A percentile compares a stretch with the other conserved stretches of the same genome.
These are phyloP conservation scores for Drosophila quinaria DNA, from an alignment of 2,888 invertebrate genomes.

Conservation along the genomic window DNA sequence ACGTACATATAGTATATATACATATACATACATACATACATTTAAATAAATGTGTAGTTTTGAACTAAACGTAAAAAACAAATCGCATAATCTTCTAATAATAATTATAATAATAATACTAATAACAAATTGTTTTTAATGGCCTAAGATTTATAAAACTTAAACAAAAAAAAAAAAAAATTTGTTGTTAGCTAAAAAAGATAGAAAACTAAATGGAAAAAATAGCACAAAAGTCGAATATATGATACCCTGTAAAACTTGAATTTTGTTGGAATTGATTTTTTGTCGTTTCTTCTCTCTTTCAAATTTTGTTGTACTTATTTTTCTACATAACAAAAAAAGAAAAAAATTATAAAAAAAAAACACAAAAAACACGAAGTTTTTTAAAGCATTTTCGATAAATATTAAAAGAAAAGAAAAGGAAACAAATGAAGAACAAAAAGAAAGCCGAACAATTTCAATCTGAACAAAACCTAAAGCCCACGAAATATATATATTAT, in stretches of 20 bases:
- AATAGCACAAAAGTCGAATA: conserved; percentile 47
- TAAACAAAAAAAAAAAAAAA: conserved; percentile 13
- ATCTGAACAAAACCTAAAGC: conserved; percentile 76
- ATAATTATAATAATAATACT: conserved; percentile 32
- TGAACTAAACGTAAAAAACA: conserved; percentile 49
- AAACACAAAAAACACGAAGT: conserved; percentile 37
- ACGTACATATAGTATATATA: conserved; percentile 8
- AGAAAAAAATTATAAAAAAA: conserved; percentile 7
- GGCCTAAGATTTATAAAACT: conserved; percentile 44
- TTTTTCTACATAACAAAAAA: conserved; percentile 45
- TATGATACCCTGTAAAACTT: conserved; percentile 28
- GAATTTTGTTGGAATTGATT: conserved; percentile 57
- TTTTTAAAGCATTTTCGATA: conserved; percentile 78
- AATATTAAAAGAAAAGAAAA: conserved; percentile 57
- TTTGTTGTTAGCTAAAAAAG: conserved; percentile 57
- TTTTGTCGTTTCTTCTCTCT: conserved; percentile 22
- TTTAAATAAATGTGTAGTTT: conserved; percentile 67
- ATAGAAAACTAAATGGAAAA: conserved; percentile 7
- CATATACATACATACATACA: conserved; percentile 45
- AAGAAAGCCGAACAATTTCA: conserved; percentile 75
- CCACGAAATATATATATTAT: conserved; percentile 66
- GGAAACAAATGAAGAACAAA: not conserved
- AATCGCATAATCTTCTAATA: conserved; percentile 54
- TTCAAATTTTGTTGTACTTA: conserved; percentile 43
- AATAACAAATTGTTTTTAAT: conserved; percentile 56